phyloP scores from a whole-genome alignment of 2,797 vertebrate genomes.

The Numenius phaeopus region DNA sequence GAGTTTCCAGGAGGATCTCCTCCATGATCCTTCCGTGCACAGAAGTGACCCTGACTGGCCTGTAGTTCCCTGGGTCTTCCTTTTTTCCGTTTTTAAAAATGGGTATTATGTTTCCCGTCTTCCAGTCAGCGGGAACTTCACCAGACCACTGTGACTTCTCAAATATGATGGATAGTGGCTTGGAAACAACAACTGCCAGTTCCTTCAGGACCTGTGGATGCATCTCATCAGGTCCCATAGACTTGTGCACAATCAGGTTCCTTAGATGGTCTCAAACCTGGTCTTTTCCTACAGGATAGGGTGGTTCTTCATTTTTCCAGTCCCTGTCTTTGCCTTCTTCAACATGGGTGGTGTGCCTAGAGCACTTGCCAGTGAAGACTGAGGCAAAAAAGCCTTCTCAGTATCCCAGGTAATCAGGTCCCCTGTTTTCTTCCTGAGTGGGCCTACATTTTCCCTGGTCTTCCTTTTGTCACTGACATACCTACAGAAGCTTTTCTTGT shows the following conservation, averaged over 20 bases:
- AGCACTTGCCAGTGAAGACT: not conserved
- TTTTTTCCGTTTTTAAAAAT: not conserved
- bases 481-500: not conserved
- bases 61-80: not conserved
- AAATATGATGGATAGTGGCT: not conserved
- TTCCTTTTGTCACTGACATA: not conserved
- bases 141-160: not conserved
- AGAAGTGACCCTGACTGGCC: not conserved
- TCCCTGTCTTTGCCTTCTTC: not conserved
- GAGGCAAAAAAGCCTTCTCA: not conserved
- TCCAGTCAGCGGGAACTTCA: not conserved
- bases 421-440: not conserved
- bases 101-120: not conserved
- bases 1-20: not conserved
- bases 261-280: not conserved
- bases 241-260: not conserved
- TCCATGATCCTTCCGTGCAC: not conserved
- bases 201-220: not conserved
- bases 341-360: not conserved
- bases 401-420: not conserved
- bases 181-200: not conserved
- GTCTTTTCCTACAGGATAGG: not conserved
- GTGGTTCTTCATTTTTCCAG: not conserved
- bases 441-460: not conserved
- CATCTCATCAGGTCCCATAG: not conserved